Evolutionary conservation across 2,113 vertebrate genomes (phyloP), one percentile per base, ranked within the genome.

Genomic region (Marcusenius ussheri): DNA sequence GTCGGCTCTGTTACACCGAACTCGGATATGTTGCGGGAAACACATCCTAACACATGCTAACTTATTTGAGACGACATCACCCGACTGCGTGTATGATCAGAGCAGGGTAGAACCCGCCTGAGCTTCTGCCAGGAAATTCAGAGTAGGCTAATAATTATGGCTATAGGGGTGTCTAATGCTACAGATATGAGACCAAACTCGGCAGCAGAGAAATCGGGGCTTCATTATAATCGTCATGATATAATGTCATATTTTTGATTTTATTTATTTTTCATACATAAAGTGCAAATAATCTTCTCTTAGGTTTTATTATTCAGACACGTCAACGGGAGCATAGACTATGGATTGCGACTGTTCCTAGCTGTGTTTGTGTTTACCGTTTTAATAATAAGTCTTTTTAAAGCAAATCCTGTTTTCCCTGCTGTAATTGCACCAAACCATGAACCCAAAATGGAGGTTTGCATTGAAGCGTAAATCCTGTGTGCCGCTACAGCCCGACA

Each of bases 401-500:
- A 56, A 56, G 1, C 21, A 8, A 62, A 62, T 62, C n/a, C 56
- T 3, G 56, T n/a, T n/a, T n/a, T n/a, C 24, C 56, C 8, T 62
- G 56, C 56, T 62, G 24, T 62, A 62, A 62, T 62, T 62, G 56
- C 56, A 62, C 56, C 56, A n/a, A 62, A 62, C 2, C 24, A 62
- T 62, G 24, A 62, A 24, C 21, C 56, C 24, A 62, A 62, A 24
- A 24, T 8, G 7, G 8, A 9, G 24, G 21, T n/a, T 8, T n/a
- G 56, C 0, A 62, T 5, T 62, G 56, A n/a, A n/a, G 56, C 21
- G 21, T 62, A n/a, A 62, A 62, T 62, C 56, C 24, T n/a, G 56
- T n/a, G 56, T n/a, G 21, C 24, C 7, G 56, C 9, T n/a, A n/a
- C 24, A n/a, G 21, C 56, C 21, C 9, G 24, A n/a, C 56, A 98